Conservation (phyloP, 1,140 invertebrate species). For the Heliconius nattereri region DNA sequence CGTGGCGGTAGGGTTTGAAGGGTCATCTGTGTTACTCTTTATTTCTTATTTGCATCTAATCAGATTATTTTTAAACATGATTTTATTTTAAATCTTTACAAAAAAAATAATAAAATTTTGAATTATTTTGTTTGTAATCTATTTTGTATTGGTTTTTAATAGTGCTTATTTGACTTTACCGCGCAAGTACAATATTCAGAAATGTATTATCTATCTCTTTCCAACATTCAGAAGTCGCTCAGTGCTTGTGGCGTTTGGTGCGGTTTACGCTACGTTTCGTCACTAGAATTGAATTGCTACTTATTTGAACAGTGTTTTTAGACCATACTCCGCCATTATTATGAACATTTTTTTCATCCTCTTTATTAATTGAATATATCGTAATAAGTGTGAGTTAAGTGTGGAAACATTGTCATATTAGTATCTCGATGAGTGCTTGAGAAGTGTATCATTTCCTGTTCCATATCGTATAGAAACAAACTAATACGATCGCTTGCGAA, state of each 20-base stretch:
- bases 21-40: conserved; percentile 43
- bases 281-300: conserved; percentile 63
- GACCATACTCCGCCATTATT: conserved; percentile 71
- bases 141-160: conserved; percentile 37
- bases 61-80: neutral
- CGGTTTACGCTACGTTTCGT: conserved; percentile 63
- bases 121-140: neutral
- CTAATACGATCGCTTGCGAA: conserved; percentile 69
- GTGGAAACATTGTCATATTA: conserved; percentile 43
- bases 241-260: conserved; percentile 53
- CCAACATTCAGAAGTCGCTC: conserved; percentile 55
- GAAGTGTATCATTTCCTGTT: conserved; percentile 78
- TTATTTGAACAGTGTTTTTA: conserved; percentile 67
- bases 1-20: conserved; percentile 47
- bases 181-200: conserved; percentile 70
- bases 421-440: conserved; percentile 55
- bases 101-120: neutral
- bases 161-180: conserved; percentile 73
- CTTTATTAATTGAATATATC: conserved; percentile 45
- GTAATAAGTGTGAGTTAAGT: conserved; percentile 39
- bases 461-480: conserved; percentile 76
- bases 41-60: conserved; percentile 5
- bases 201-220: conserved; percentile 65
- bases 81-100: neutral
- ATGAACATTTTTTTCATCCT: conserved; percentile 55